These are phyloP conservation scores for Pentalonia nigronervosa DNA, from an alignment of 1,140 invertebrate species.

Conservation along the genomic window DNA sequence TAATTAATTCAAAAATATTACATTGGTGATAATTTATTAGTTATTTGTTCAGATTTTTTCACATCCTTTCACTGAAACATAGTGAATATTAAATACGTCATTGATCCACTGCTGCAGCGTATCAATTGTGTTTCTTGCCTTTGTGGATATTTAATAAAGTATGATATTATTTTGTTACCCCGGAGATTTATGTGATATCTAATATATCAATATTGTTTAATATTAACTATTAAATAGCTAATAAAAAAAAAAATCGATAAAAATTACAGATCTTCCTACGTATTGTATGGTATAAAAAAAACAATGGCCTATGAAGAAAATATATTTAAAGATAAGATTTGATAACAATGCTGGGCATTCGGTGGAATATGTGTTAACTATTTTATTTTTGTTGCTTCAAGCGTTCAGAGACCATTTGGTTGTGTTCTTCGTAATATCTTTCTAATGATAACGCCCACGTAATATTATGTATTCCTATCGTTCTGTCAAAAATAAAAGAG, in stretches of 20 bases:
- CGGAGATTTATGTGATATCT: background rate
- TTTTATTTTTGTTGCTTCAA: background rate
- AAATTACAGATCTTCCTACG: constrained; percentile 4
- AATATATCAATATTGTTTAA: background rate
- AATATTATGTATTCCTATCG: constrained; percentile 34
- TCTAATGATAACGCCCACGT: constrained; percentile 50
- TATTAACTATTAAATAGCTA: constrained; percentile 7
- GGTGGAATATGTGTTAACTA: background rate
- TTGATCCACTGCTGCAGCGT: background rate
- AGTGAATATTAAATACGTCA: background rate
- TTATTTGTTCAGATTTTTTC: background rate
- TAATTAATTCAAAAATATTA: constrained; percentile 7
- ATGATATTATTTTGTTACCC: background rate
- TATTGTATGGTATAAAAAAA: background rate
- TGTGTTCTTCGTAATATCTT: constrained; percentile 9
- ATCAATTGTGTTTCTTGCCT: background rate
- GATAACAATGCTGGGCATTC: background rate
- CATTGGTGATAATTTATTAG: background rate
- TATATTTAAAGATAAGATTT: constrained; percentile 26
- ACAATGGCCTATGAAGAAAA: constrained; percentile 49
- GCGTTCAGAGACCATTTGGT: constrained; percentile 30
- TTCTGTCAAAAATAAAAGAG: constrained; percentile 42
- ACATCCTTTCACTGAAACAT: background rate
- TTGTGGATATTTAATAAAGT: background rate
- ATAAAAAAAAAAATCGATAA: background rate